Conservation (phyloP, 2,888 invertebrate species). For the Lycia hirtaria region DNA sequence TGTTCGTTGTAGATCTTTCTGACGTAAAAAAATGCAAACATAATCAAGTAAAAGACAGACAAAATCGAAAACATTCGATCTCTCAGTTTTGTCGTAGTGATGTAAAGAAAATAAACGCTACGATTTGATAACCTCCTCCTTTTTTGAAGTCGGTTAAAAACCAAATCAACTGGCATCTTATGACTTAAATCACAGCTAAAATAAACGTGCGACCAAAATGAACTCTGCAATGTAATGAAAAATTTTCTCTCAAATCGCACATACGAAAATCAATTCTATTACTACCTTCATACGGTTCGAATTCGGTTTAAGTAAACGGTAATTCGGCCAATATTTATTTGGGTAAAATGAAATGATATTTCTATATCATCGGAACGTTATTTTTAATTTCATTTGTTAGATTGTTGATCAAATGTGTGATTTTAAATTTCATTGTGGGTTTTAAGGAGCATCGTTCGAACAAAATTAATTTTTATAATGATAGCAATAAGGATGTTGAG, state of each 20-base stretch:
- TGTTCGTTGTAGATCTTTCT: too few species aligned
- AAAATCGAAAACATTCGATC: too few species aligned
- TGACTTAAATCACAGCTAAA: conserved; percentile 21
- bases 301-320: neutral
- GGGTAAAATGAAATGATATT: conserved; percentile 14
- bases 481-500: neutral
- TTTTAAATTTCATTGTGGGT: neutral
- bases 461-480: neutral
- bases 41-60: too few species aligned
- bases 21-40: too few species aligned
- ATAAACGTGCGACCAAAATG: conserved; percentile 26
- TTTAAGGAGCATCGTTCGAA: neutral
- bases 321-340: conserved; percentile 17
- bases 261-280: neutral
- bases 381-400: conserved; percentile 12
- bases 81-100: too few species aligned
- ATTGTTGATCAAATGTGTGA: conserved; percentile 3
- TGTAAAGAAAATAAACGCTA: too few species aligned
- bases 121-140: too few species aligned
- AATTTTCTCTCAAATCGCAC: conserved; percentile 1
- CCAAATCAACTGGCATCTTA: conserved; percentile 1
- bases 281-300: neutral
- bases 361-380: conserved; percentile 13
- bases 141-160: too few species aligned
- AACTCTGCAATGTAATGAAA: conserved; percentile 25